phyloP scores from a whole-genome alignment of 1,140 invertebrate species.

The Diploscapter pachys region DNA sequence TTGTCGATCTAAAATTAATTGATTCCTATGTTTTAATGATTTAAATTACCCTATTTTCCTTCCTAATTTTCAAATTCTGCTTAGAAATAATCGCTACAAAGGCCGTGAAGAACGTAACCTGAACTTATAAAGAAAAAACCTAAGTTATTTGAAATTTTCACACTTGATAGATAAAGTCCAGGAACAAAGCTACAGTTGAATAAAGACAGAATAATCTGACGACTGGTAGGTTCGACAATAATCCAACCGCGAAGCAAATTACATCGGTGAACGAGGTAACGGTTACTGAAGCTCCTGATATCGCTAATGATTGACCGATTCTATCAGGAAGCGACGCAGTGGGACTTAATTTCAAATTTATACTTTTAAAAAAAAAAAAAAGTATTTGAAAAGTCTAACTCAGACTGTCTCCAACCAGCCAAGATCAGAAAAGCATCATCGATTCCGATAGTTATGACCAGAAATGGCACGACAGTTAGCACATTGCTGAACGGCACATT shows the following conservation, averaged over 20 bases:
- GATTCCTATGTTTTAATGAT: too few species aligned
- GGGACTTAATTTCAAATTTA: too few species aligned
- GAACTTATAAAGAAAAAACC: slow-evolving; percentile 20
- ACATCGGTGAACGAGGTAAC: slow-evolving; percentile 53
- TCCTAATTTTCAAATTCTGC: too few species aligned
- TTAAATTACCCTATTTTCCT: too few species aligned
- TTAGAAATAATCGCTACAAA: slow-evolving; percentile 44
- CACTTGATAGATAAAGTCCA: slow-evolving; percentile 54
- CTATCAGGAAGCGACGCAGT: slow-evolving; percentile 5
- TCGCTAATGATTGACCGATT: slow-evolving; percentile 50
- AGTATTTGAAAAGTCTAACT: slow-evolving; percentile 31
- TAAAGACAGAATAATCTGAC: slow-evolving; percentile 54
- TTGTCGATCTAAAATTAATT: too few species aligned
- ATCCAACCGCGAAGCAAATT: slow-evolving; percentile 53
- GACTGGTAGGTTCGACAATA: slow-evolving; percentile 53
- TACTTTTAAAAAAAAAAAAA: neutral
- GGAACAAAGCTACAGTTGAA: slow-evolving; percentile 48
- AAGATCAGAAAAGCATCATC: slow-evolving; percentile 54
- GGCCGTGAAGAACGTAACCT: slow-evolving; percentile 52
- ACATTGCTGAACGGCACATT: slow-evolving; percentile 53
- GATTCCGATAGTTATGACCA: slow-evolving; percentile 54
- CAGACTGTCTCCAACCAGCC: slow-evolving; percentile 54
- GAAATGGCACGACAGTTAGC: slow-evolving; percentile 53
- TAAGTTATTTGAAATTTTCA: neutral
- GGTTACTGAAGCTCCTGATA: slow-evolving; percentile 52